These are phyloP conservation scores for Jaculus jaculus DNA, from an alignment of 2,113 vertebrate species.

Conservation along the genomic window DNA sequence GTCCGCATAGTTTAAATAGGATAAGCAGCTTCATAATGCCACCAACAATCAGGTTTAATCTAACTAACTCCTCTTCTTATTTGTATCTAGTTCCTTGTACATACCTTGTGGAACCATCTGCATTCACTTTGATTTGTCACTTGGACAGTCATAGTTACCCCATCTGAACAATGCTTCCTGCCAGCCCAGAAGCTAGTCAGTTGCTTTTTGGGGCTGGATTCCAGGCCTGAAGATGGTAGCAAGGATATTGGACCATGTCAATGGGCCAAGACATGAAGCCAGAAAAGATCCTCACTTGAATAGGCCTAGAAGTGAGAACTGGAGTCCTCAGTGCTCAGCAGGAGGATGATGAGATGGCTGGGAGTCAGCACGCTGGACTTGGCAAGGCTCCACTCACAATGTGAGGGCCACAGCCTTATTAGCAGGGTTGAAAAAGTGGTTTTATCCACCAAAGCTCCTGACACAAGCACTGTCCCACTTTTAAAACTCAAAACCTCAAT, in stretches of 20 bases:
- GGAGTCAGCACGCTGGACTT: constrained; percentile 44
- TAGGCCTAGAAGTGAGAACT: not conserved
- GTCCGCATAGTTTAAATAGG: too few relatives aligned
- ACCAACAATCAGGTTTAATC: constrained; percentile 58
- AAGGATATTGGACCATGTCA: not conserved
- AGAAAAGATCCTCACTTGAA: constrained; percentile 20
- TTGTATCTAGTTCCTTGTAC: constrained; percentile 33
- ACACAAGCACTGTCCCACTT: constrained; percentile 60
- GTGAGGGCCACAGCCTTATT: constrained; percentile 57
- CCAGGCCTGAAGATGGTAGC: not conserved
- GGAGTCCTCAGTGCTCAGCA: constrained; percentile 28
- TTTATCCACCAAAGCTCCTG: constrained; percentile 50
- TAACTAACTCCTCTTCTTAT: constrained; percentile 8
- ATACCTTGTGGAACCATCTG: constrained; percentile 55
- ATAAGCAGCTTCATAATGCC: not conserved
- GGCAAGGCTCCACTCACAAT: constrained; percentile 64
- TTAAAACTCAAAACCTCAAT: constrained; percentile 62
- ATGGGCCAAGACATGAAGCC: constrained; percentile 24
- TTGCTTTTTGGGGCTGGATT: constrained; percentile 22
- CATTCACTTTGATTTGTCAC: constrained; percentile 62
- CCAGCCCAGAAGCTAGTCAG: constrained; percentile 62
- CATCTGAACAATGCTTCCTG: constrained; percentile 65
- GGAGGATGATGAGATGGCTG: constrained; percentile 24
- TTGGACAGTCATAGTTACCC: constrained; percentile 56
- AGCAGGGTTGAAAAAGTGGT: constrained; percentile 54